These are phyloP conservation scores for Microcebus tavaratra DNA, from an alignment of 2,113 vertebrate species.

Conservation along the genomic window DNA sequence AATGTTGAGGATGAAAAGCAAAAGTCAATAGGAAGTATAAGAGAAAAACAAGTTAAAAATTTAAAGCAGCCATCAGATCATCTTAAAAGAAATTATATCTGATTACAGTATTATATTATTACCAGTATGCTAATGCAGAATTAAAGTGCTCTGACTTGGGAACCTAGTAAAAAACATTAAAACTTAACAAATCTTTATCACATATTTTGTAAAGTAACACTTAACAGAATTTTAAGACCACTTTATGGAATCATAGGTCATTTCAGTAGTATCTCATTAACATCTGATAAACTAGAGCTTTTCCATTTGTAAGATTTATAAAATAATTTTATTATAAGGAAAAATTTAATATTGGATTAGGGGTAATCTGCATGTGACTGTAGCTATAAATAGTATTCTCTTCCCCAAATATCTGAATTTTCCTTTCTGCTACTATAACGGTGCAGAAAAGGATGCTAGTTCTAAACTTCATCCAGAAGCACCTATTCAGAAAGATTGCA, in stretches of 20 bases:
- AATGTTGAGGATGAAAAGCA: slow-evolving; percentile 65
- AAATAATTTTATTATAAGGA: not conserved
- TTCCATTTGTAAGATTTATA: not conserved
- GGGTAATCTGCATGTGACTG: not conserved
- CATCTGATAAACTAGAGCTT: not conserved
- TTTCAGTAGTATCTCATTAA: slow-evolving; percentile 31
- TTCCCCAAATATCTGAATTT: not conserved
- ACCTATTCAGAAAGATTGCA: slow-evolving; percentile 13
- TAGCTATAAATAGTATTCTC: not conserved
- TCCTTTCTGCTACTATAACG: not conserved
- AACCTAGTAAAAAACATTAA: not conserved
- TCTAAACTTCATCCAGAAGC: slow-evolving; percentile 27
- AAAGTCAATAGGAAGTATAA: slow-evolving; percentile 72
- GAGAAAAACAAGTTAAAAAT: slow-evolving; percentile 54
- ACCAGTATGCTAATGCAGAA: slow-evolving; percentile 34
- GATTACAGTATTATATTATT: slow-evolving; percentile 60
- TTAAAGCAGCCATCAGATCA: slow-evolving; percentile 59
- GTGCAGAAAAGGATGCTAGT: not conserved
- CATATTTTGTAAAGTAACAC: slow-evolving; percentile 50
- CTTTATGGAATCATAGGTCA: slow-evolving; percentile 12
- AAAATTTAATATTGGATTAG: slow-evolving; percentile 34
- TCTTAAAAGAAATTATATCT: slow-evolving; percentile 62
- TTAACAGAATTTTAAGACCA: slow-evolving; percentile 38
- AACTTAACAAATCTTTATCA: slow-evolving; percentile 42
- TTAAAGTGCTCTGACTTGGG: slow-evolving; percentile 46